phyloP scores from a whole-genome alignment of 2,113 vertebrate species.

The Egretta garzetta region DNA sequence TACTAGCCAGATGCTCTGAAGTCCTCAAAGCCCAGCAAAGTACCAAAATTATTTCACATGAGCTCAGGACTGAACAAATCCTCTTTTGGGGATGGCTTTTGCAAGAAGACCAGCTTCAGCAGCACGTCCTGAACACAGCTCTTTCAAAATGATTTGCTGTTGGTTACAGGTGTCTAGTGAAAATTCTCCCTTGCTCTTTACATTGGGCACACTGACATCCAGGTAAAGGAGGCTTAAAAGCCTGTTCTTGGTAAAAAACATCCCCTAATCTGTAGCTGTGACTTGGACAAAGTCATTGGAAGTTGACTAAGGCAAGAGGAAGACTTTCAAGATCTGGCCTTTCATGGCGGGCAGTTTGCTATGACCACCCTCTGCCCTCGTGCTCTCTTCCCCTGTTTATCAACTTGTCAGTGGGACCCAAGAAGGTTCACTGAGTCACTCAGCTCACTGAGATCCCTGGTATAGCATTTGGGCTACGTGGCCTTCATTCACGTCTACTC shows the following conservation, averaged over 20 bases:
- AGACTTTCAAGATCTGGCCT: not conserved
- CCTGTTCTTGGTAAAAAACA: not conserved
- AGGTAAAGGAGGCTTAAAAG: not conserved
- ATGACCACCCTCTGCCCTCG: not conserved
- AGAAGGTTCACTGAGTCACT: not conserved
- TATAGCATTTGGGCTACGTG: not conserved
- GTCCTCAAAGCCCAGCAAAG: not conserved
- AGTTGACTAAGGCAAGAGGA: not conserved
- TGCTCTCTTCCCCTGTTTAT: not conserved
- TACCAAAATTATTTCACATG: not conserved
- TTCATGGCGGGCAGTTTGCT: not conserved
- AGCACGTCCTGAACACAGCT: not conserved
- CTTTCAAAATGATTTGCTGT: not conserved
- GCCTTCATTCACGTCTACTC: not conserved
- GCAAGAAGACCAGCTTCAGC: not conserved
- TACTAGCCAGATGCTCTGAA: not conserved
- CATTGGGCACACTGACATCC: not conserved
- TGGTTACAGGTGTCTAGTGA: not conserved
- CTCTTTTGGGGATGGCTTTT: not conserved
- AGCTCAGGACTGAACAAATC: not conserved
- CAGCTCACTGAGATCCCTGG: not conserved
- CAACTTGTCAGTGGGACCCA: not conserved
- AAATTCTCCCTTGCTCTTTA: not conserved
- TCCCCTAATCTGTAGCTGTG: not conserved
- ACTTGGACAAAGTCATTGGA: not conserved